These are phyloP conservation scores for Pangasius djambal DNA, from an alignment of 2,797 vertebrate species.

Conservation along the genomic window DNA sequence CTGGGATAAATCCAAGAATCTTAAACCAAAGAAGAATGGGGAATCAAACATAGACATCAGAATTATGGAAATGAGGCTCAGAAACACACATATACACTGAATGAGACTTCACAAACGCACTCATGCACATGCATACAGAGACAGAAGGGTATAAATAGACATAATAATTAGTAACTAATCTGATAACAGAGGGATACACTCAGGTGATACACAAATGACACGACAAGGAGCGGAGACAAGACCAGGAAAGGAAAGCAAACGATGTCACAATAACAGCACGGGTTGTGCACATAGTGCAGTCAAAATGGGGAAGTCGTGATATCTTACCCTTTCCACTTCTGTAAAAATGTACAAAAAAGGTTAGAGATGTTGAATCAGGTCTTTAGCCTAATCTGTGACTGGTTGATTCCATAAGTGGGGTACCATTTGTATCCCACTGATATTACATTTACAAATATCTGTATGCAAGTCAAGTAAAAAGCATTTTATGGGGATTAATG, in stretches of 20 bases:
- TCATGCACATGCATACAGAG: background rate
- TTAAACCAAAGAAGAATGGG: background rate
- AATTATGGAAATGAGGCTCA: background rate
- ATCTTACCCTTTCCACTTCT: background rate
- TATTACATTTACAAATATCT: background rate
- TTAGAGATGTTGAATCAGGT: background rate
- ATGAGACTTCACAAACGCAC: background rate
- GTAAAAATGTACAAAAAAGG: background rate
- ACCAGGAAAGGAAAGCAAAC: background rate
- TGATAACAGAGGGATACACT: background rate
- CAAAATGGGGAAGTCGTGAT: background rate
- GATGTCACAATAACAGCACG: background rate
- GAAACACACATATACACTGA: background rate
- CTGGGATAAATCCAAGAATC: background rate
- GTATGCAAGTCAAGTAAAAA: background rate
- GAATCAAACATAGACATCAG: background rate
- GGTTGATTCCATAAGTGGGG: background rate
- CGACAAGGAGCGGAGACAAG: background rate
- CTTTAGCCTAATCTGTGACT: background rate
- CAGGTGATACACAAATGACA: background rate
- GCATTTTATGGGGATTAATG: too few relatives aligned
- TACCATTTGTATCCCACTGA: background rate
- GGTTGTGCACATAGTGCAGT: background rate
- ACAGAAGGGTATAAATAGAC: background rate
- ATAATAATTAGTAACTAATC: background rate